A percentile compares a stretch with the other conserved stretches of the same genome.
These are phyloP conservation scores for Chaenogobius annularis DNA, from an alignment of 2,113 vertebrate genomes.

Conservation along the genomic window DNA sequence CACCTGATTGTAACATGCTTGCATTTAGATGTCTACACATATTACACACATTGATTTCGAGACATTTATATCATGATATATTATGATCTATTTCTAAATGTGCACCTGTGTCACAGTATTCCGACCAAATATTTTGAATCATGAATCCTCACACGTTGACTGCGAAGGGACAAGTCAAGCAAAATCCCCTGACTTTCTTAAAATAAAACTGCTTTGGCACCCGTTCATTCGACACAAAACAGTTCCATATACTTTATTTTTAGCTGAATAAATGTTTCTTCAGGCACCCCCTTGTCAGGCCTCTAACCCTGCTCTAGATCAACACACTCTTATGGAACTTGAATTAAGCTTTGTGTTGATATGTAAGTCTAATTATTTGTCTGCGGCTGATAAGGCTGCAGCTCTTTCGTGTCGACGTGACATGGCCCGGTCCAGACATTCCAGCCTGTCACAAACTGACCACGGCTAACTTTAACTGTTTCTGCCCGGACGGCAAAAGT, in stretches of 20 bases:
- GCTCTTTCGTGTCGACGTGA: conserved; percentile 3
- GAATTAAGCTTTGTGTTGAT: background rate
- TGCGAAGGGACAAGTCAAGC: background rate
- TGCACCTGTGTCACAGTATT: background rate
- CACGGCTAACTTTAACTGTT: conserved; percentile 45
- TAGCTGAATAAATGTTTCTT: background rate
- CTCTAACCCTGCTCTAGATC: background rate
- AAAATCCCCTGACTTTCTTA: background rate
- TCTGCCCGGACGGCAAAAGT: conserved; percentile 32
- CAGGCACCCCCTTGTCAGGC: background rate
- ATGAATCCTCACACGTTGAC: background rate
- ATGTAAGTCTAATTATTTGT: background rate
- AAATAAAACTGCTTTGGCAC: background rate
- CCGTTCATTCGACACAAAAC: background rate
- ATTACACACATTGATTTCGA: too few relatives aligned
- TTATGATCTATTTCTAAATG: background rate
- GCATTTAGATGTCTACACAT: too few relatives aligned
- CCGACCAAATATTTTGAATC: background rate
- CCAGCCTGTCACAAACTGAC: conserved; percentile 33
- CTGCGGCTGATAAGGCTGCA: conserved; percentile 2
- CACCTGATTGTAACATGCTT: too few relatives aligned
- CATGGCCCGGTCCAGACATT: conserved; percentile 7
- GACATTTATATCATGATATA: too few relatives aligned
- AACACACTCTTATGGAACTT: background rate
- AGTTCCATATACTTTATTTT: background rate